Evolutionary conservation across 2,797 vertebrate genomes (phyloP).

Genomic region (Pangasius larnaudii): DNA sequence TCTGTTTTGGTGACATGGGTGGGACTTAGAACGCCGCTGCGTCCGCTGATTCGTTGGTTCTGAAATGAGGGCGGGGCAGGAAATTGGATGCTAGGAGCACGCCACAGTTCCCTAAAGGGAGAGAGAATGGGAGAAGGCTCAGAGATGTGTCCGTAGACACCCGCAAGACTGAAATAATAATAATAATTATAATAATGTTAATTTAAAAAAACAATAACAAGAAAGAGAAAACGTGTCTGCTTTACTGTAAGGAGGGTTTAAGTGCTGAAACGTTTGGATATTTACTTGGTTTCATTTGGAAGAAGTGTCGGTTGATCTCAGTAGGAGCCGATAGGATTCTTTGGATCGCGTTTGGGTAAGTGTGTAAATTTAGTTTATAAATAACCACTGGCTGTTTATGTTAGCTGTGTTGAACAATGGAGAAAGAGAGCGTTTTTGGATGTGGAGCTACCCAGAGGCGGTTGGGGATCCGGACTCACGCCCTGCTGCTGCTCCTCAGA

Average conservation of each 20-base stretch:
- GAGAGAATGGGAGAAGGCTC: slow-evolving; percentile 40
- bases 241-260: neutral
- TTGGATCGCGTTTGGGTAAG: slow-evolving; percentile 32
- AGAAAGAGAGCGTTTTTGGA: neutral
- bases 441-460: neutral
- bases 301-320: slow-evolving; percentile 21
- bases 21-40: neutral
- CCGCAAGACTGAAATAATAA: neutral
- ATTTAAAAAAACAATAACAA: neutral
- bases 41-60: slow-evolving; percentile 53
- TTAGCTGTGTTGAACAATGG: neutral
- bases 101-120: slow-evolving; percentile 64
- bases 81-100: slow-evolving; percentile 72
- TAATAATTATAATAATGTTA: neutral
- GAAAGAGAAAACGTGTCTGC: neutral
- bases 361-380: neutral
- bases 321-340: slow-evolving; percentile 9
- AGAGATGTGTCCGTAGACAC: slow-evolving; percentile 10
- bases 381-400: neutral
- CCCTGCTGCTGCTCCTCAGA: neutral
- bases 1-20: neutral
- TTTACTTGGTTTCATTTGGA: neutral
- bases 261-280: neutral
- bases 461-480: slow-evolving; percentile 18
- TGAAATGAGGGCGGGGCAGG: slow-evolving; percentile 75